Evolutionary conservation across 2,888 invertebrate species (phyloP).

Genomic region (Mechanitis mazaeus): DNA sequence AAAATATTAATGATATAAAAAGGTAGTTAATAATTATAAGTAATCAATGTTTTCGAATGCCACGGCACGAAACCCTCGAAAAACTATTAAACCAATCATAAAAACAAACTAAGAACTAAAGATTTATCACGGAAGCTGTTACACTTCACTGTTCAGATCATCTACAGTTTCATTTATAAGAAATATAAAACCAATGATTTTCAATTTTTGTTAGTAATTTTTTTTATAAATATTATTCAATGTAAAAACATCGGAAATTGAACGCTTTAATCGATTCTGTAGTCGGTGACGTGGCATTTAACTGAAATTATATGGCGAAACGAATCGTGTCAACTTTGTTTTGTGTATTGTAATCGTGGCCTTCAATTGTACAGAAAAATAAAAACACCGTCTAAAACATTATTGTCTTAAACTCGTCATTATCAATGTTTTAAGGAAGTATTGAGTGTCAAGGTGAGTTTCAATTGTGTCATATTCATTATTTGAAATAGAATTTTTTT

Average conservation of each 20-base stretch:
- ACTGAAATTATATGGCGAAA: constrained; percentile 72
- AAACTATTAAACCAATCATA: constrained; percentile 52
- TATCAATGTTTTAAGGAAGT: constrained; percentile 66
- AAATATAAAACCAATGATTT: constrained; percentile 60
- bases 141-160: constrained; percentile 72
- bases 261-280: constrained; percentile 72
- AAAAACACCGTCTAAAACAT: constrained; percentile 64
- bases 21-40: constrained; percentile 67
- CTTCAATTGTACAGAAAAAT: constrained; percentile 64
- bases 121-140: constrained; percentile 71
- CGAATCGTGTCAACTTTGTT: constrained; percentile 68
- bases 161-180: constrained; percentile 56
- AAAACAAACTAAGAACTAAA: constrained; percentile 72
- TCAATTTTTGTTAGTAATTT: constrained; percentile 64
- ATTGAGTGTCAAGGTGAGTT: constrained; percentile 66
- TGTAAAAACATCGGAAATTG: constrained; percentile 72
- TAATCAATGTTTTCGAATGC: constrained; percentile 56
- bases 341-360: constrained; percentile 67
- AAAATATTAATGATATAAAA: constrained; percentile 68
- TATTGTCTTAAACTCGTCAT: constrained; percentile 73
- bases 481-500: no score
- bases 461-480: constrained; percentile 35
- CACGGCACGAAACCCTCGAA: constrained; percentile 36
- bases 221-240: constrained; percentile 41
- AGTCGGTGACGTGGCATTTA: constrained; percentile 69